Evolutionary conservation across 2,113 vertebrate genomes (phyloP), one percentile per base, ranked within the genome.

Genomic region (Ctenodactylus gundi): DNA sequence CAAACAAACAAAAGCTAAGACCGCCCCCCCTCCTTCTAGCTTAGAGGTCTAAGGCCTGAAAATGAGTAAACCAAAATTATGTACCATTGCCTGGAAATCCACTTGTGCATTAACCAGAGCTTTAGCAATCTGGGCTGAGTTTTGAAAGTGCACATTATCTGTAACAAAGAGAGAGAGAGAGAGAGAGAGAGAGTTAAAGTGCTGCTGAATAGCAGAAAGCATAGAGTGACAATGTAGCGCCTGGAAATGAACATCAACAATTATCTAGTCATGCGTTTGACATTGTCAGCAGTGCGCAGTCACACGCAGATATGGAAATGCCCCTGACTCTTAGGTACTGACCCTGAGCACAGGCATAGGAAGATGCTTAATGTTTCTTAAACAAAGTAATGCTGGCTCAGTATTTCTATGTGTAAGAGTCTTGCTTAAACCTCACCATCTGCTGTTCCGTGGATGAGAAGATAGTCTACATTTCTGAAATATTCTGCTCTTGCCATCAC

Each of bases 91-190:
- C 97, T 99, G 99, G 98, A 99, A 99, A 98, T 99, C 99, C 97
- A 99, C 99, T 97, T 99, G 98, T 96, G 98, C 98, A 14, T 99
- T 98, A 98, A 99, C 99, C 95, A 99, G 98, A 96, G 99, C 99
- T 98, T 99, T 99, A 96, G 99, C 99, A 81, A 99, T 99, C 98
- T 99, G 99, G 94, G 99, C 99, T 92, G 99, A 98, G 98, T 99
- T 99, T 98, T 99, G 99, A 98, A 99, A 99, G 98, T 99, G 99
- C 83, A 99, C 99, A 75, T 99, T 99, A 98, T 99, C 99, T 99
- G 97, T 95, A 98, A 98, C 96, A 90, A 85, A 84, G 90, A 88
- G 60, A 92, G 78, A 84, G 62, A 89, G 62, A 85, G 36, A 53
- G 94, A 93, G 93, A 93, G 68, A 55, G 68, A 91, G 77, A 77